Evolutionary conservation across 2,888 invertebrate genomes (phyloP).

Genomic region (Callimorpha dominula): DNA sequence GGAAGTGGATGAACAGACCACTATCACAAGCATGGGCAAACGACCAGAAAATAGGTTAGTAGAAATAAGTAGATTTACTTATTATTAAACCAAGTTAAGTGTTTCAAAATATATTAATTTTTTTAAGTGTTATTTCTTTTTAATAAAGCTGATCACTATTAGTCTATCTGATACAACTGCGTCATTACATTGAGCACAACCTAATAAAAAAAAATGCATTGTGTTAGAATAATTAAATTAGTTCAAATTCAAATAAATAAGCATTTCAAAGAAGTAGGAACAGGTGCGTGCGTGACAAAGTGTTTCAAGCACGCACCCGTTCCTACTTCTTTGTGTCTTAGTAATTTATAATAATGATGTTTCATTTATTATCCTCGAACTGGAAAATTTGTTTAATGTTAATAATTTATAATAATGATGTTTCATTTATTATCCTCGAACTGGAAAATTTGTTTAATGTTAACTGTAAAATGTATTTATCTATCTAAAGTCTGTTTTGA

Average conservation of each 20-base stretch:
- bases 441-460: too few species aligned
- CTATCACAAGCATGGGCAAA: constrained; percentile 91
- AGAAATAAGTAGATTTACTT: background rate
- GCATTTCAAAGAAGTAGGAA: background rate
- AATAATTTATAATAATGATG: background rate
- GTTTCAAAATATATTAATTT: background rate
- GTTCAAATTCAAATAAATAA: background rate
- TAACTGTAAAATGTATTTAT: background rate
- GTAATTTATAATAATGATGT: background rate
- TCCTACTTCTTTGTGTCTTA: background rate
- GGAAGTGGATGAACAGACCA: constrained; percentile 93
- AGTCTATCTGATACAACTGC: too few species aligned
- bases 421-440: background rate
- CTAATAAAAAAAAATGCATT: background rate
- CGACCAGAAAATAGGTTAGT: constrained; percentile 79
- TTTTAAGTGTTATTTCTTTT: background rate
- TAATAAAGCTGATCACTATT: background rate
- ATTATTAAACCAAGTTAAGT: background rate
- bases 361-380: background rate
- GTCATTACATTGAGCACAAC: background rate
- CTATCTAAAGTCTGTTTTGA: background rate
- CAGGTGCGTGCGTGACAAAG: background rate
- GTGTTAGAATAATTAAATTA: background rate
- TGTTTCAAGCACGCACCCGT: background rate
- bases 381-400: too few species aligned